These are phyloP conservation scores for Agrochola macilenta DNA, from an alignment of 2,888 invertebrate genomes.

Conservation along the genomic window DNA sequence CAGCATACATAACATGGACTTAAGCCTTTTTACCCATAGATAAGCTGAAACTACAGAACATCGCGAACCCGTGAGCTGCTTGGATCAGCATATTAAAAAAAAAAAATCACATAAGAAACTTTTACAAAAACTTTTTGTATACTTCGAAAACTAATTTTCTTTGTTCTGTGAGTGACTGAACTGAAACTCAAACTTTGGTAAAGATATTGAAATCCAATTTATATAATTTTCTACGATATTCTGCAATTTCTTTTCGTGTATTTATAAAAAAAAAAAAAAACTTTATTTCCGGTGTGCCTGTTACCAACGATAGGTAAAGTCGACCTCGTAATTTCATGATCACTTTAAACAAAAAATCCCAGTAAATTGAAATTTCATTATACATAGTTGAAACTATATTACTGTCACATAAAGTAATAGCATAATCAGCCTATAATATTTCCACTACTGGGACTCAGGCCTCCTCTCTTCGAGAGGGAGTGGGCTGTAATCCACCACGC, in stretches of 20 bases:
- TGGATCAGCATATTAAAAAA: not conserved
- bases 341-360: not conserved
- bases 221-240: not conserved
- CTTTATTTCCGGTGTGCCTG: not conserved
- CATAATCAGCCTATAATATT: no score
- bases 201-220: conserved; percentile 29
- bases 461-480: no score
- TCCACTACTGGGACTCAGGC: no score
- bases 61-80: no score
- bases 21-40: no score
- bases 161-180: conserved; percentile 1
- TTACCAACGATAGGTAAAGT: not conserved
- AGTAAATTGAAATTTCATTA: not conserved
- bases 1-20: not conserved
- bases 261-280: conserved; percentile 2
- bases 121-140: not conserved
- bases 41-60: not conserved
- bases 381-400: not conserved
- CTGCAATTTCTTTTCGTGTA: not conserved
- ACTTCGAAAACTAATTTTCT: conserved; percentile 8
- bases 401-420: no score
- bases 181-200: conserved; percentile 1
- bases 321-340: not conserved
- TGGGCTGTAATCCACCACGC: no score
- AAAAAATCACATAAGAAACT: not conserved